Evolutionary conservation across 2,888 invertebrate genomes (phyloP).

Genomic region (Allacma fusca): DNA sequence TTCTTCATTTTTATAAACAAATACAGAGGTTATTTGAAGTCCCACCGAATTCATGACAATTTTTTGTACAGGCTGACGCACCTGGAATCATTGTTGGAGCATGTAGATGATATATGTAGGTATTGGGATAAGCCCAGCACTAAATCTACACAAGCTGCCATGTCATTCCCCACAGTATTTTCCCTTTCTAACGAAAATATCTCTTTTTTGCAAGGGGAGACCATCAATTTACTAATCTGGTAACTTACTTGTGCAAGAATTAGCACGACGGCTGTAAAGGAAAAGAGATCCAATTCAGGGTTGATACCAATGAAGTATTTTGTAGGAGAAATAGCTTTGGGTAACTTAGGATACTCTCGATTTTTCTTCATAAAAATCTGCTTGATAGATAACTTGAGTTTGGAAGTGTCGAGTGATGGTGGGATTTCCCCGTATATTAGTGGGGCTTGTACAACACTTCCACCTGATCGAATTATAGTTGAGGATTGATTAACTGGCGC

Average conservation of each 20-base stretch:
- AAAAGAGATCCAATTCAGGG: conserved; percentile 26
- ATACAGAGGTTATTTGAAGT: conserved; percentile 3
- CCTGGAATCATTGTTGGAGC: not conserved
- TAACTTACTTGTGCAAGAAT: conserved; percentile 24
- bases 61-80: not conserved
- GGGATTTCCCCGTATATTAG: not conserved
- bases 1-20: not conserved
- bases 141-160: not conserved
- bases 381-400: not conserved
- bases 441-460: not conserved
- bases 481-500: too few species aligned
- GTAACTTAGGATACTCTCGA: conserved; percentile 5
- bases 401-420: not conserved
- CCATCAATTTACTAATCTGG: not conserved
- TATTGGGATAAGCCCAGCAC: not conserved
- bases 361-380: conserved; percentile 13
- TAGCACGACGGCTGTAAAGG: conserved; percentile 9
- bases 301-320: conserved; percentile 5
- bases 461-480: too few species aligned
- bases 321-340: not conserved
- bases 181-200: not conserved
- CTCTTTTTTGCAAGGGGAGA: too few species aligned
- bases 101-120: not conserved
- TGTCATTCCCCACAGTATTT: not conserved
- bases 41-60: conserved; percentile 23